Percentiles rank a stretch among this genome's conserved stretches.
Evolutionary conservation across 2,888 invertebrate genomes (phyloP).

Genomic region (Drosophila cognata): DNA sequence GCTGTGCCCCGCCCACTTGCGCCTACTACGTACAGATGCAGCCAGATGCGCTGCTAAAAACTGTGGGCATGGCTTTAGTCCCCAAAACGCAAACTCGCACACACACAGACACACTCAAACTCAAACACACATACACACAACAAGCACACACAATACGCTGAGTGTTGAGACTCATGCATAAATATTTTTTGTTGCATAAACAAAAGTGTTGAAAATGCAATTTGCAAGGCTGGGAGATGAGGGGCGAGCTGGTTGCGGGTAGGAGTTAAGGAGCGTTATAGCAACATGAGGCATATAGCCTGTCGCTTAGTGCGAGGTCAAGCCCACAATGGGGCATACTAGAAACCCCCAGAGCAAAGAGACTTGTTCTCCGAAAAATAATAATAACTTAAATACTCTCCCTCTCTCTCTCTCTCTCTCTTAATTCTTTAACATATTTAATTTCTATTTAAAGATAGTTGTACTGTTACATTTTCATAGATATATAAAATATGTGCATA

Average conservation of each 20-base stretch:
- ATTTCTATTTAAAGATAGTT: neutral
- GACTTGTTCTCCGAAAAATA: neutral
- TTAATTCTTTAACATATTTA: neutral
- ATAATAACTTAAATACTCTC: neutral
- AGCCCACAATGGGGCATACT: conserved; percentile 49
- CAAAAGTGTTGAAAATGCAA: conserved; percentile 80
- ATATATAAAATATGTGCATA: neutral
- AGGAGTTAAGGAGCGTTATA: neutral
- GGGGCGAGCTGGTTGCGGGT: neutral
- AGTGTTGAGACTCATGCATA: conserved; percentile 63
- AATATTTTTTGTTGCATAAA: conserved; percentile 76
- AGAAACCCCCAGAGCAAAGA: neutral
- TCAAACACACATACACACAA: neutral
- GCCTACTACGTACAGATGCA: conserved; percentile 13
- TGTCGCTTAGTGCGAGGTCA: conserved; percentile 67
- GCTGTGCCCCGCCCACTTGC: neutral
- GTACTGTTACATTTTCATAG: neutral
- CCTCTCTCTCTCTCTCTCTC: neutral
- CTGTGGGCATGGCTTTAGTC: conserved; percentile 52
- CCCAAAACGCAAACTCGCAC: conserved; percentile 29
- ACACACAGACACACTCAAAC: conserved; percentile 31
- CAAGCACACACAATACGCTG: neutral
- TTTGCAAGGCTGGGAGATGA: conserved; percentile 46
- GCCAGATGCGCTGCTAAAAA: conserved; percentile 30
- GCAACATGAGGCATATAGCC: conserved; percentile 12